Evolutionary conservation across 2,113 vertebrate species (phyloP).

Genomic region (Gadus macrocephalus): DNA sequence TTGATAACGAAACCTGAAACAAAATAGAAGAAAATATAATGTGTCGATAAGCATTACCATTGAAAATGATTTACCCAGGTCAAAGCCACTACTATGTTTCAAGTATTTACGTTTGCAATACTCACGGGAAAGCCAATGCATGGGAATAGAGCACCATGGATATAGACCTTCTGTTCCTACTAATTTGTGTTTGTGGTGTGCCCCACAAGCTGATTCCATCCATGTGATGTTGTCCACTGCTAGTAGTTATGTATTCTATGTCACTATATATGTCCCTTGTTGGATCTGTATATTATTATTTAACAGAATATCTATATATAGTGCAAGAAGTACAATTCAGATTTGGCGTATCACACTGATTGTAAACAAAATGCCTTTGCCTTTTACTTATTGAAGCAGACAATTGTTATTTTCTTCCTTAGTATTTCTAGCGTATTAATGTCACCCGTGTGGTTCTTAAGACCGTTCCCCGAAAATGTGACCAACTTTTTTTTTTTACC

Average conservation of each 20-base stretch:
- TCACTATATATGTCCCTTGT: slow-evolving; percentile 31
- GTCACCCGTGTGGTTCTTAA: too few relatives aligned
- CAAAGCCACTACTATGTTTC: too few relatives aligned
- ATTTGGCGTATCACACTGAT: slow-evolving; percentile 32
- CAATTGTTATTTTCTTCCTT: slow-evolving; percentile 25
- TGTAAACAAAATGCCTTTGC: slow-evolving; percentile 40
- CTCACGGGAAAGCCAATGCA: not conserved
- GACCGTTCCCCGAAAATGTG: too few relatives aligned
- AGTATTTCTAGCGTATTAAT: too few relatives aligned
- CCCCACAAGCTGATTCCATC: slow-evolving; percentile 35
- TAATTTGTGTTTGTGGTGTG: slow-evolving; percentile 21
- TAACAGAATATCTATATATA: slow-evolving; percentile 49
- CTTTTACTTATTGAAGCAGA: slow-evolving; percentile 33
- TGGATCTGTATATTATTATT: slow-evolving; percentile 43
- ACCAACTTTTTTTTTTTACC: slow-evolving; percentile 19
- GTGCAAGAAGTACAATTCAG: slow-evolving; percentile 23
- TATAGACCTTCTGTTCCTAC: slow-evolving; percentile 42
- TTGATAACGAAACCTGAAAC: slow-evolving; percentile 34
- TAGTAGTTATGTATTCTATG: slow-evolving; percentile 46
- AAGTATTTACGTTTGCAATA: not conserved
- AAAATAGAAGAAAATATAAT: slow-evolving; percentile 38
- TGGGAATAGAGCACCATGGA: not conserved
- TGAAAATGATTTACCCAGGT: slow-evolving; percentile 3
- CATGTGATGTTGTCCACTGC: slow-evolving; percentile 39
- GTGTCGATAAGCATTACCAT: slow-evolving; percentile 31